Base-by-base conservation (phyloP, 2,888 invertebrate genomes). In the Limnephilus rhombicus region DNA sequence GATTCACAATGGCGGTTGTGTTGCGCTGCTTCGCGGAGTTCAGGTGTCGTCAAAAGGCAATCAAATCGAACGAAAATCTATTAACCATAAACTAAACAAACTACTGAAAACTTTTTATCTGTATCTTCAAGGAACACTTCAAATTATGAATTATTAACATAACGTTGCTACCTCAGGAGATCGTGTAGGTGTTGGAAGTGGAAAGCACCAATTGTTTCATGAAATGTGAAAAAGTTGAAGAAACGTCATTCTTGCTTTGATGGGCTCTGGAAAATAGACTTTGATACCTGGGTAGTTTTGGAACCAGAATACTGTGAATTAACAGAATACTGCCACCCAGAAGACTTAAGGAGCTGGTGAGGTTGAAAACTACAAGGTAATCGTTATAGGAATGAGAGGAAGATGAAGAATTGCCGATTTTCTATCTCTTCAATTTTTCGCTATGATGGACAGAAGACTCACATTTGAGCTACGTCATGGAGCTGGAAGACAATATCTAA, bases 1-100 rank as follows among this genome's bases (percentile, higher is more conserved):
- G n/a, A 37, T 53, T 45, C 87, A 87, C 87, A 87, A 87, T 87
- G 87, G 34, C 15, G 53, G 68, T 53, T 87, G 53, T 87, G 87
- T 53, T 37, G 37, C 37, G 68, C 68, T n/a, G 29, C 86, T 87
- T 45, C 18, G 86, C 85, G 87, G 15, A 37, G 31, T 18, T 31
- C 68, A 53, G 53, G 53, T 31, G 68, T 87, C 29, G 31, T 31
- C 87, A 87, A 53, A 29, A 34, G 82, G 29, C 34, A 34, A 82
- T 34, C 3, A 82, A 29, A 34, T 4, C 82, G 34, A 31, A 15
- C 29, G 34, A 5, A 31, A 31, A 82, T 31, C 31, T 18, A 82
- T 82, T 29, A 31, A 82, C 34, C 12, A 15, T 82, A 68, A 53
- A 68, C 24, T n/a, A n/a, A 68, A n/a, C 7, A 24, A 68, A 9